Evolutionary conservation across 2,113 vertebrate genomes (phyloP), one percentile per base, ranked within the genome.

Genomic region (Prionailurus viverrinus): DNA sequence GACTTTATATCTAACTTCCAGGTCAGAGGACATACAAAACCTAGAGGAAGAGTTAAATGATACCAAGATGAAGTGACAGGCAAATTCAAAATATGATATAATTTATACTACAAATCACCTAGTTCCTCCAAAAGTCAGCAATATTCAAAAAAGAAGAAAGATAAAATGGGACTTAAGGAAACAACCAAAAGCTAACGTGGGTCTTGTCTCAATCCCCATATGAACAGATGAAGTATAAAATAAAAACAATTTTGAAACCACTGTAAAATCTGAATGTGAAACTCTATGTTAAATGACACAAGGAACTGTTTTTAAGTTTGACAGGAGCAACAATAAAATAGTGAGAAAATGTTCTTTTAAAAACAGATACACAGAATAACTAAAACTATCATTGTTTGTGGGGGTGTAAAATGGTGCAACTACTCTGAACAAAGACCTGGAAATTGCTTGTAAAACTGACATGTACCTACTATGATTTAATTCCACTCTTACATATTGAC

Each of bases 181-280:
- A 82, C 18, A 45, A 83, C n/a, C 13, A 69, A 93, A 96, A 93
- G 33, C 61, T 87, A 83, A 71, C 0, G 3, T 53, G 11, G 36
- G 78, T 31, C 69, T 80, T 85, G 13, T 68, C 48, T 85, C 65
- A 48, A 94, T 92, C 4, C 25, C 19, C 29, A 51, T 74, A 80
- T 91, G 65, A 92, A 92, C 5, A 97, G 88, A 91, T 91, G 12
- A 78, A 90, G 68, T 74, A 51, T 45, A 92, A 92, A 94, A 91
- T 19, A 68, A 96, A 89, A 58, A 94, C 27, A 85, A 23, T 73
- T 91, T 55, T 88, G 25, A 83, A n/a, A 85, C 25, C 41, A 18
- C 18, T 82, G 7, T 33, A 94, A 89, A 94, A 74, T n/a, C 2
- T 4, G 12, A 86, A 86, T 53, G 14, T 73, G 27, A 36, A 85